Conservation (phyloP, 2,113 vertebrate genomes). For the Arenaria interpres region DNA sequence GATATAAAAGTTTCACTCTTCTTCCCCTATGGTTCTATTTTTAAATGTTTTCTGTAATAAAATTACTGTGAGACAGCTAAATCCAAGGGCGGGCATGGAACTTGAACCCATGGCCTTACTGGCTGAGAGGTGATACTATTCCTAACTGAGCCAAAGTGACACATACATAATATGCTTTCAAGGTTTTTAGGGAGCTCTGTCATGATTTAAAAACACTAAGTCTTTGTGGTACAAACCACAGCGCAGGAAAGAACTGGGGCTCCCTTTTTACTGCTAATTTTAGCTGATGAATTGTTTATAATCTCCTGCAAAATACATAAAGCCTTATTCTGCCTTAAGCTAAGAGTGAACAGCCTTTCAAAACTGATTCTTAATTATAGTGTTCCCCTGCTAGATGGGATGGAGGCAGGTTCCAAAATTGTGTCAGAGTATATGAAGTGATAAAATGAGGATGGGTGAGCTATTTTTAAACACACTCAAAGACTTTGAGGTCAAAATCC, state of each 20-base stretch:
- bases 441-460: slow-evolving; percentile 26
- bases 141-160: slow-evolving; percentile 34
- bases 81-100: slow-evolving; percentile 36
- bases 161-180: slow-evolving; percentile 36
- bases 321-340: slow-evolving; percentile 32
- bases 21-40: neutral
- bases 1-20: neutral
- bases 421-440: slow-evolving; percentile 27
- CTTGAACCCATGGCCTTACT: slow-evolving; percentile 54
- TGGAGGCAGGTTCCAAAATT: neutral
- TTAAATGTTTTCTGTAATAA: slow-evolving; percentile 19
- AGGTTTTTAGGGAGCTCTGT: slow-evolving; percentile 50
- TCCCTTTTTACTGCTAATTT: slow-evolving; percentile 54
- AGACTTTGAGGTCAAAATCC: slow-evolving; percentile 51
- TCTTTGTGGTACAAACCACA: slow-evolving; percentile 54
- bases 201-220: slow-evolving; percentile 50
- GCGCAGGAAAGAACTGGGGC: slow-evolving; percentile 36
- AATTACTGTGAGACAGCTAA: slow-evolving; percentile 15
- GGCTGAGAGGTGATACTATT: slow-evolving; percentile 51
- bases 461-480: slow-evolving; percentile 43
- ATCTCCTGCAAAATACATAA: slow-evolving; percentile 43
- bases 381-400: slow-evolving; percentile 41
- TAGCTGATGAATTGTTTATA: slow-evolving; percentile 52
- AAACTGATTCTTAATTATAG: slow-evolving; percentile 54
- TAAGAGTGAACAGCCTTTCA: slow-evolving; percentile 36